A percentile compares a stretch with the other conserved stretches of the same genome.
Conservation (phyloP, 2,888 invertebrate genomes). For the Drosophila nr. perissopoda region DNA sequence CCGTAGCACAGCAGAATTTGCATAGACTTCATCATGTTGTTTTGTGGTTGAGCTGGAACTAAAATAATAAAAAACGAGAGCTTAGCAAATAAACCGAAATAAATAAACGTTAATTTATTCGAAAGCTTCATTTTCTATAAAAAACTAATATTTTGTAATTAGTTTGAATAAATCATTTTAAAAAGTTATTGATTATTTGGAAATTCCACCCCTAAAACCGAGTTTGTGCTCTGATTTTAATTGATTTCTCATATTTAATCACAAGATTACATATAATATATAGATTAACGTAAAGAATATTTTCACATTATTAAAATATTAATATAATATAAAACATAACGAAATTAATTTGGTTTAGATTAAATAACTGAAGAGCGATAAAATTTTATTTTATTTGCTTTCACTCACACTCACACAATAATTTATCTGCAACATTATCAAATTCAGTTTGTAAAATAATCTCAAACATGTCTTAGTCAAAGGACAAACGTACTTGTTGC, state of each 20-base stretch:
- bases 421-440: background rate
- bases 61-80: background rate
- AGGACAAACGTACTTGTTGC: constrained; percentile 18
- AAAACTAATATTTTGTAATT: background rate
- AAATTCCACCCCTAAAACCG: fast-evolving
- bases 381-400: background rate
- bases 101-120: background rate
- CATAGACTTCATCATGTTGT: constrained; percentile 70
- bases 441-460: background rate
- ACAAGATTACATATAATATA: background rate
- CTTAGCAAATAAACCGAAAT: background rate
- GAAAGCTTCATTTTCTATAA: no score
- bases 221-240: background rate
- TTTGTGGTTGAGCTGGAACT: constrained; percentile 28
- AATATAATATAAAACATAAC: background rate
- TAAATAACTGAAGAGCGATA: background rate
- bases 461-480: constrained; percentile 38
- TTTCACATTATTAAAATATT: background rate
- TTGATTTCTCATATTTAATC: background rate
- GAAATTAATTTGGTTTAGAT: background rate
- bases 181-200: background rate
- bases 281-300: background rate
- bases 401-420: background rate
- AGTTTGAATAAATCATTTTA: background rate
- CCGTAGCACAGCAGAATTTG: constrained; percentile 68